Evolutionary conservation across 2,888 invertebrate species (phyloP).

Genomic region (Cylloceria caligata): DNA sequence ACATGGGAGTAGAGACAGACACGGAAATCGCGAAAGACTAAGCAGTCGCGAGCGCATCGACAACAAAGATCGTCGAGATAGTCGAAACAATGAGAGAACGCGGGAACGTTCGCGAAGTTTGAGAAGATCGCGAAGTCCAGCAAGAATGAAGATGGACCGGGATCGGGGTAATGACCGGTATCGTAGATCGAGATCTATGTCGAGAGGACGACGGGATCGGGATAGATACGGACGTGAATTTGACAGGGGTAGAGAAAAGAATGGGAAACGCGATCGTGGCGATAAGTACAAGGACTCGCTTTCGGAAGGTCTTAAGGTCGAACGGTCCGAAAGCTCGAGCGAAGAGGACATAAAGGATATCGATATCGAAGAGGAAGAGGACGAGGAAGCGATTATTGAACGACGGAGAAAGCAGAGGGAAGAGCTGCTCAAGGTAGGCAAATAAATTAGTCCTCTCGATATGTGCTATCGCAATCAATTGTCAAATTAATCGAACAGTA

Average conservation of each 20-base stretch:
- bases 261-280: conserved; percentile 83
- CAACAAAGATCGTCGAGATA: conserved; percentile 80
- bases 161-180: conserved; percentile 80
- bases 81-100: conserved; percentile 78
- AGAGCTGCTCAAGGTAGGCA: conserved; percentile 91
- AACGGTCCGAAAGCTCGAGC: conserved; percentile 88
- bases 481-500: conserved; percentile 27
- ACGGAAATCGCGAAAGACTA: conserved; percentile 83
- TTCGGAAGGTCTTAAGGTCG: conserved; percentile 91
- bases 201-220: conserved; percentile 79
- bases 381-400: conserved; percentile 97
- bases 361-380: conserved; percentile 94
- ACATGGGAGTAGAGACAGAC: conserved; percentile 80
- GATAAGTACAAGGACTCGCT: conserved; percentile 90
- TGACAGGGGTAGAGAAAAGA: conserved; percentile 83
- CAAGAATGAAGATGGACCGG: conserved; percentile 74
- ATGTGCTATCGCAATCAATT: too few relatives aligned
- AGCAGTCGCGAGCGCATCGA: conserved; percentile 82
- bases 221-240: conserved; percentile 81
- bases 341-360: conserved; percentile 90
- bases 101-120: conserved; percentile 80
- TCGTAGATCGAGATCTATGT: conserved; percentile 78
- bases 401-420: conserved; percentile 94
- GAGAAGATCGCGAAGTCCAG: conserved; percentile 81
- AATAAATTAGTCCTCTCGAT: not conserved